Conservation (phyloP, 2,888 invertebrate species). For the Tolmerus cingulatus region DNA sequence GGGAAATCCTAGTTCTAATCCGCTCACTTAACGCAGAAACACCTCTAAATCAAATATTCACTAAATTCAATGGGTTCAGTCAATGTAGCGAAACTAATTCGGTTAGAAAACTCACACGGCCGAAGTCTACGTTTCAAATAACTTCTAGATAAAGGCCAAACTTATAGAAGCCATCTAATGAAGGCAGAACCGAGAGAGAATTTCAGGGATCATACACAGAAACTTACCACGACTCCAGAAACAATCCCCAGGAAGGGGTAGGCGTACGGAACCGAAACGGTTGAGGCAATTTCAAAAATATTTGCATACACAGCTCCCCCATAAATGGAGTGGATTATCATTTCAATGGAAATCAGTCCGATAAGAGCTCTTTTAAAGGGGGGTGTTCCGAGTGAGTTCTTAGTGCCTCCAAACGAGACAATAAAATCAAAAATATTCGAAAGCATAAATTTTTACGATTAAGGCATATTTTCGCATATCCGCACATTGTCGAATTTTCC, state of each 20-base stretch:
- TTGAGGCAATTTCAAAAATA: constrained; percentile 17
- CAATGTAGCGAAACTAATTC: constrained; percentile 33
- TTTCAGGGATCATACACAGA: background rate
- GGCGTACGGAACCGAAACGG: background rate
- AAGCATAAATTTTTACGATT: constrained; percentile 47
- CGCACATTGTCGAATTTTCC: background rate
- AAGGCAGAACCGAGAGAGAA: background rate
- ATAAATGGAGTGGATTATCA: constrained; percentile 47
- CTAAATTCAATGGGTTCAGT: constrained; percentile 1
- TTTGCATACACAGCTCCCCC: constrained; percentile 25
- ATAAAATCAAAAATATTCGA: constrained; percentile 49
- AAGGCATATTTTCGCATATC: constrained; percentile 47
- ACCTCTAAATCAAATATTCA: constrained; percentile 24
- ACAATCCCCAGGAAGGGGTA: background rate
- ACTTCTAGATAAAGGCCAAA: constrained; percentile 36
- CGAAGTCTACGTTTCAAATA: constrained; percentile 12
- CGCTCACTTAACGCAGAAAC: background rate
- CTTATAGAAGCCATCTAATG: constrained; percentile 10
- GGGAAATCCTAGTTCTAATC: background rate
- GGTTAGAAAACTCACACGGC: constrained; percentile 5
- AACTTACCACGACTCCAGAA: constrained; percentile 13
- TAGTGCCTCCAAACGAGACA: constrained; percentile 18
- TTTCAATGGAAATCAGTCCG: constrained; percentile 48
- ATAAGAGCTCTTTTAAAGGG: constrained; percentile 21
- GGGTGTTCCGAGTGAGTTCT: background rate